Conservation (phyloP, 2,797 vertebrate species). For the Syngnathus rostellatus region DNA sequence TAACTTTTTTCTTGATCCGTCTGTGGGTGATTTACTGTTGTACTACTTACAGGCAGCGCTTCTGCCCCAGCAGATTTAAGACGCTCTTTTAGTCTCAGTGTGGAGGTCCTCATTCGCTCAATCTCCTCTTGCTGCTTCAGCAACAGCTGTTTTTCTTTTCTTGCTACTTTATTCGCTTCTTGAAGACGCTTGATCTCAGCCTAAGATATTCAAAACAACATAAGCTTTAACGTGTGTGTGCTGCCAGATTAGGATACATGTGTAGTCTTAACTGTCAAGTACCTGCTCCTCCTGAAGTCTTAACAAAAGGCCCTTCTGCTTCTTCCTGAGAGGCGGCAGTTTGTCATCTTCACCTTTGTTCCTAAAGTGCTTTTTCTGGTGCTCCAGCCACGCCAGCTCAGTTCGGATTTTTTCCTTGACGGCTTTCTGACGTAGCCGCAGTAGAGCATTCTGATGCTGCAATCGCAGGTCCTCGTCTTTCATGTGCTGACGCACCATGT, state of each 20-base stretch:
- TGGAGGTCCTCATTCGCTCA: constrained; percentile 87
- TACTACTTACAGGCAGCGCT: constrained; percentile 70
- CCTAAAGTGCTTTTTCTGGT: constrained; percentile 87
- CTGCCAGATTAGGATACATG: neutral
- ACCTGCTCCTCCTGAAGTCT: constrained; percentile 96
- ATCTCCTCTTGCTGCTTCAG: constrained; percentile 96
- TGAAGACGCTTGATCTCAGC: constrained; percentile 96
- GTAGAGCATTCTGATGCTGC: constrained; percentile 89
- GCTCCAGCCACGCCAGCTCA: constrained; percentile 93
- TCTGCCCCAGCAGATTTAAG: constrained; percentile 83
- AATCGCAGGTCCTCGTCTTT: constrained; percentile 93
- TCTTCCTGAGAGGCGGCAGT: constrained; percentile 95
- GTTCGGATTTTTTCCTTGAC: constrained; percentile 91
- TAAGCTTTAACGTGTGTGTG: no score
- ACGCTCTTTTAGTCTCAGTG: constrained; percentile 86
- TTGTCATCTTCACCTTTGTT: constrained; percentile 98
- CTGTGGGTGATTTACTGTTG: neutral
- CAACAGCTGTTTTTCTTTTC: constrained; percentile 89
- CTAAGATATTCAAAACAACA: constrained; percentile 45
- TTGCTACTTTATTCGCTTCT: constrained; percentile 91
- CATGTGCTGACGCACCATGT: constrained; percentile 98
- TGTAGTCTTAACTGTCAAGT: constrained; percentile 10
- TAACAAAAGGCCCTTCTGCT: constrained; percentile 86
- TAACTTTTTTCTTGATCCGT: neutral
- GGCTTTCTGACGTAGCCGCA: constrained; percentile 89